These are phyloP conservation scores for Aricia agestis DNA, from an alignment of 1,140 invertebrate species.

Conservation along the genomic window DNA sequence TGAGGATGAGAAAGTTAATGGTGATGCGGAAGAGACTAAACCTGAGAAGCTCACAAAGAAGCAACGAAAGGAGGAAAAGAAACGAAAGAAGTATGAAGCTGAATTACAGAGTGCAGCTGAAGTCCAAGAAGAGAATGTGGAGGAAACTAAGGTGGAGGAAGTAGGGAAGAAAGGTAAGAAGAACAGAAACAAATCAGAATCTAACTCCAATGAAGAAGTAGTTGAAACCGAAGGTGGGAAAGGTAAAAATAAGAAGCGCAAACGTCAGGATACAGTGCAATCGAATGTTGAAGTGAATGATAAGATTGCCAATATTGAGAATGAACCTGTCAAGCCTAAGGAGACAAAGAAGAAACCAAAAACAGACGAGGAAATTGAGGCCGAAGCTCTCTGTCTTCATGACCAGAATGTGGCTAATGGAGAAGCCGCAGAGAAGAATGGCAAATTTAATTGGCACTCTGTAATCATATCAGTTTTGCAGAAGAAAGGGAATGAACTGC, in stretches of 20 bases:
- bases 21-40: conserved; percentile 33
- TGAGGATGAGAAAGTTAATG: conserved; percentile 30
- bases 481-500: conserved; percentile 66
- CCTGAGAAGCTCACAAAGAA: conserved; percentile 71
- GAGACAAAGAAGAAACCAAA: conserved; percentile 52
- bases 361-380: conserved; percentile 39
- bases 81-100: conserved; percentile 71
- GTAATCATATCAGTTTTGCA: conserved; percentile 60
- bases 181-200: conserved; percentile 57
- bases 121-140: conserved; percentile 25
- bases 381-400: conserved; percentile 55
- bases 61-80: conserved; percentile 76
- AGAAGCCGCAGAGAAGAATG: conserved; percentile 38
- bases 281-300: conserved; percentile 37
- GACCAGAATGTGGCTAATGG: conserved; percentile 65
- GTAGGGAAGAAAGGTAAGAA: conserved; percentile 64
- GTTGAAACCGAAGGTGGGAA: conserved; percentile 33
- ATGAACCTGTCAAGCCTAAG: conserved; percentile 33
- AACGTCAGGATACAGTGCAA: conserved; percentile 60
- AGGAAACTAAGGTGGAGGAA: conserved; percentile 39
- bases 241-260: conserved; percentile 64
- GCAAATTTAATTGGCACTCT: conserved; percentile 67
- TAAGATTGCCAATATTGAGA: conserved; percentile 27
- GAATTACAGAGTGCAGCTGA: conserved; percentile 58
- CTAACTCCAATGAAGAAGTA: conserved; percentile 41